Conservation (phyloP, 2,797 vertebrate species). For the Onychomys arenicola region DNA sequence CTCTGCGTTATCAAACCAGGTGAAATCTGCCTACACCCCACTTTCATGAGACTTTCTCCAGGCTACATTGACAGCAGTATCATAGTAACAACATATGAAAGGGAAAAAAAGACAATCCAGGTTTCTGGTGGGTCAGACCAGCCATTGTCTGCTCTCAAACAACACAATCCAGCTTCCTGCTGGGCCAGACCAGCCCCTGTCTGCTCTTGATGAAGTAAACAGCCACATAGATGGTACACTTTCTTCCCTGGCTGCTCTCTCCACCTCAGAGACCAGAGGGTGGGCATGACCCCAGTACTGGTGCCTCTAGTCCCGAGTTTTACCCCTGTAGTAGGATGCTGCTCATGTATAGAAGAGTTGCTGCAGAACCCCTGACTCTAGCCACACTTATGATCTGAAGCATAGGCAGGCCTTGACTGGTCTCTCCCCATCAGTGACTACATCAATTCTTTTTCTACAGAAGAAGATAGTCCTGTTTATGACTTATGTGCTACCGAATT, state of each 20-base stretch:
- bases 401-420: not conserved
- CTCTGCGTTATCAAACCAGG: not conserved
- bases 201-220: fast-evolving
- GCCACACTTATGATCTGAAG: not conserved
- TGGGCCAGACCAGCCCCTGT: not conserved
- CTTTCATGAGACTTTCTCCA: not conserved
- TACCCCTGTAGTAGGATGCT: no score
- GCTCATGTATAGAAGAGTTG: not conserved
- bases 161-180: fast-evolving
- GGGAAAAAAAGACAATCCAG: fast-evolving
- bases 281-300: not conserved
- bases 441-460: not conserved
- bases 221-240: not conserved
- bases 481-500: not conserved
- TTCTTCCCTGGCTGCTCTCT: not conserved
- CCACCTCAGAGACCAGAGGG: not conserved
- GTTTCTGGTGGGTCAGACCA: not conserved
- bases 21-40: not conserved
- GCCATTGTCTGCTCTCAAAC: not conserved
- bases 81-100: not conserved
- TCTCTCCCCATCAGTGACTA: not conserved
- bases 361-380: no score
- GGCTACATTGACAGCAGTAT: not conserved
- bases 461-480: slow-evolving; percentile 58
- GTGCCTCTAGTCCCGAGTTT: no score